phyloP scores from a whole-genome alignment of 2,888 invertebrate species.

The Capitulum mitella region DNA sequence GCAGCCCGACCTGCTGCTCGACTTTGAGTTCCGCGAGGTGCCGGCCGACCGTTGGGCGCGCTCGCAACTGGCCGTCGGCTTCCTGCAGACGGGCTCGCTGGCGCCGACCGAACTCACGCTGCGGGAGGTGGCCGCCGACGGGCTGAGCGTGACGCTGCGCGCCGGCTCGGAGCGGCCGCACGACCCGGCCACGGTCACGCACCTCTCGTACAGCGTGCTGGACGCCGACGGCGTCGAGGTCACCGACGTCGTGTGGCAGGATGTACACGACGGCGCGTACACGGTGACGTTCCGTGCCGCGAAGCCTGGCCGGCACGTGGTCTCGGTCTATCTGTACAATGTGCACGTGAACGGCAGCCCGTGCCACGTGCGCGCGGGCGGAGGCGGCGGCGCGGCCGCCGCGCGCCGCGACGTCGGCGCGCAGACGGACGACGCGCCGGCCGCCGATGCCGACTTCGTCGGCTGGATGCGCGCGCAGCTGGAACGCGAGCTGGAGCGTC shows the following conservation, averaged over 20 bases:
- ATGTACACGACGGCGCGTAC: background rate
- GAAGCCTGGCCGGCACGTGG: background rate
- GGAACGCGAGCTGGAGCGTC: background rate
- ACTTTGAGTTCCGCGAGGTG: slow-evolving; percentile 7
- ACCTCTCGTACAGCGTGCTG: slow-evolving; percentile 11
- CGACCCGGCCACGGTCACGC: background rate
- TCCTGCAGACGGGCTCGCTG: slow-evolving; percentile 3
- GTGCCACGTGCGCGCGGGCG: background rate
- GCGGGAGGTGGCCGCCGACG: background rate
- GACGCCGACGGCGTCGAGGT: background rate
- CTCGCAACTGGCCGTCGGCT: background rate
- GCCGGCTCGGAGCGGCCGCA: background rate
- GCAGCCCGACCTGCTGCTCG: background rate
- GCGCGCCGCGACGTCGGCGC: background rate
- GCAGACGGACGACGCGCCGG: no score
- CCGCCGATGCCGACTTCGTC: background rate
- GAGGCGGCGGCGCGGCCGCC: background rate
- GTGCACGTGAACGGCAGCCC: slow-evolving; percentile 8
- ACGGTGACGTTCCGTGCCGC: background rate
- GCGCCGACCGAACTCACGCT: background rate
- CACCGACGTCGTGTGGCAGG: background rate
- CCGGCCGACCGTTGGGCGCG: slow-evolving; percentile 11
- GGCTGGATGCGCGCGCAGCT: background rate
- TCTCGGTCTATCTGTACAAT: background rate
- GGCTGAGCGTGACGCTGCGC: background rate